Evolutionary conservation across 2,888 invertebrate genomes (phyloP).

Genomic region (Rotaria socialis): DNA sequence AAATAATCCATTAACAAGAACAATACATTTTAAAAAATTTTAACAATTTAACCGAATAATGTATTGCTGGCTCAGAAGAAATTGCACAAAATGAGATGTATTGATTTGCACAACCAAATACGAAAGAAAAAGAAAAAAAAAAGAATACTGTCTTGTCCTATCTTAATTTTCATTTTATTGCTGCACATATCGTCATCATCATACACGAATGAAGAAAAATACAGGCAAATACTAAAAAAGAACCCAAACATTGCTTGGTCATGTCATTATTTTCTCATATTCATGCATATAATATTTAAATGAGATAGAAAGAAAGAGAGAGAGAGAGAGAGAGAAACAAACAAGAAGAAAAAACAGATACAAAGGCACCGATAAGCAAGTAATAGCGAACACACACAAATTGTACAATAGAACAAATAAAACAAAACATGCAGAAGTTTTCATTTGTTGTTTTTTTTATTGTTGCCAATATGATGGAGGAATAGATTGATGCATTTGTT

Average conservation of each 20-base stretch:
- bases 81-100: background rate
- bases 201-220: background rate
- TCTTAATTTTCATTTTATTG: background rate
- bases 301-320: background rate
- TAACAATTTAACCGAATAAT: background rate
- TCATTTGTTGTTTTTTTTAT: background rate
- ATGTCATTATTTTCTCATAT: conserved; percentile 10
- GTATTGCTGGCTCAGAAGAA: background rate
- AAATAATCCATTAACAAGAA: no score
- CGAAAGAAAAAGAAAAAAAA: background rate
- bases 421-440: background rate
- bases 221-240: conserved; percentile 7
- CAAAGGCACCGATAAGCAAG: conserved; percentile 31
- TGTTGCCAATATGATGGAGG: conserved; percentile 30
- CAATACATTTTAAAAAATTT: no score
- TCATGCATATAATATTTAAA: conserved; percentile 1
- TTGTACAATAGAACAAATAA: background rate
- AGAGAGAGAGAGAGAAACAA: background rate
- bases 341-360: background rate
- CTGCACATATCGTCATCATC: background rate
- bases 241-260: background rate
- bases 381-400: background rate
- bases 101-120: no score
- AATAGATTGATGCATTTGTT: conserved; percentile 34
- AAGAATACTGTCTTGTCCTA: conserved; percentile 22